Evolutionary conservation across 1,140 invertebrate species (phyloP).

Genomic region (Zaprionus capensis): DNA sequence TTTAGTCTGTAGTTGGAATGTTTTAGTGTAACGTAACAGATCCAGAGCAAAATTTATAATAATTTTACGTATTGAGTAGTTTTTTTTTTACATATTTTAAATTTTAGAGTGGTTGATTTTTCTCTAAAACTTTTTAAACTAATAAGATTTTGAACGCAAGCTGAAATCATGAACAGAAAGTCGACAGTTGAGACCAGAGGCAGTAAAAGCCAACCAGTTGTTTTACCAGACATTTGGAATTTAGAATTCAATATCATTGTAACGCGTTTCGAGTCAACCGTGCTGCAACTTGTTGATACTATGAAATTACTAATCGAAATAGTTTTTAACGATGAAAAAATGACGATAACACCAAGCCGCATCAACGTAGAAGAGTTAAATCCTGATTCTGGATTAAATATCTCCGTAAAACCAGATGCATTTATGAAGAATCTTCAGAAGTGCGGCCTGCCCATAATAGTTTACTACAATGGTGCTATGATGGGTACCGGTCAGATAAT

Average conservation of each 20-base stretch:
- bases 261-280: slow-evolving; percentile 4
- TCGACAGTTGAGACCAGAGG: background rate
- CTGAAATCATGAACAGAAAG: background rate
- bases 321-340: background rate
- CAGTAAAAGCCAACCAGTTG: background rate
- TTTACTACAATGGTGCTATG: slow-evolving; percentile 4
- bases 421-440: background rate
- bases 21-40: background rate
- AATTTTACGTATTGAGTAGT: too few relatives aligned
- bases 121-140: background rate
- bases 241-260: slow-evolving; percentile 58
- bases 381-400: background rate
- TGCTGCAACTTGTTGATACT: background rate
- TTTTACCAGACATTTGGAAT: background rate
- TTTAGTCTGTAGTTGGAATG: background rate
- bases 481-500: background rate
- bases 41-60: background rate
- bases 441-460: slow-evolving; percentile 14
- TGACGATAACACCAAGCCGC: slow-evolving; percentile 4
- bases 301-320: background rate
- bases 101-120: slow-evolving; percentile 5
- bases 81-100: slow-evolving; percentile 7
- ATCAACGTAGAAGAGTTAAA: slow-evolving; percentile 10
- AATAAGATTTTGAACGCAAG: background rate
- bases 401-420: background rate